phyloP scores from a whole-genome alignment of 64 coral and sea anemone species.

The Hydrozoanthus tunicans region DNA sequence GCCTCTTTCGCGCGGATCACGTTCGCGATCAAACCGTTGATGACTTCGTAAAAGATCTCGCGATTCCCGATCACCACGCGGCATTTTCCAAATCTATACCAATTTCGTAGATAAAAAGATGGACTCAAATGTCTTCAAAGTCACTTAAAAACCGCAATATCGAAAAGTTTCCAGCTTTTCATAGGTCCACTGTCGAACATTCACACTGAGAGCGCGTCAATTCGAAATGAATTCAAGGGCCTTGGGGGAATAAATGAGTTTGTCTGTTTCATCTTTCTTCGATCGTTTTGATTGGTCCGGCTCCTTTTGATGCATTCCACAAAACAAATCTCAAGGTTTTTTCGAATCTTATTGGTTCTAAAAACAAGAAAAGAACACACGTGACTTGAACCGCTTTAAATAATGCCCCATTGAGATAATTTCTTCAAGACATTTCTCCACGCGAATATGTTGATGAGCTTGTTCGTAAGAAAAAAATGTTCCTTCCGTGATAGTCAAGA shows the following conservation, averaged over 20 bases:
- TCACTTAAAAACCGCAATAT: constrained; percentile 1
- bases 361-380: constrained; percentile 23
- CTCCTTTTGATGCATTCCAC: constrained; percentile 31
- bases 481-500: neutral
- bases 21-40: constrained; percentile 18
- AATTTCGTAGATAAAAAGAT: neutral
- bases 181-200: constrained; percentile 6
- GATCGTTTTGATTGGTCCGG: constrained; percentile 46
- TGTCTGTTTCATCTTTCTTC: constrained; percentile 38
- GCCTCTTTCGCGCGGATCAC: constrained; percentile 61
- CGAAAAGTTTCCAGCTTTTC: constrained; percentile 12
- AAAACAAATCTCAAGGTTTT: constrained; percentile 11
- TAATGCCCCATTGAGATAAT: constrained; percentile 24
- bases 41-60: constrained; percentile 33
- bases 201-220: constrained; percentile 20
- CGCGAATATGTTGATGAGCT: neutral
- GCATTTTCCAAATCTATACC: constrained; percentile 26
- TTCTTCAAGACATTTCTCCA: neutral
- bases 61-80: constrained; percentile 52
- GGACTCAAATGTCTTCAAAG: neutral
- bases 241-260: constrained; percentile 17
- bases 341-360: constrained; percentile 32
- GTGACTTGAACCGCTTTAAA: constrained; percentile 1
- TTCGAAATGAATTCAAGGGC: constrained; percentile 54
- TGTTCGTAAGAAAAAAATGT: neutral